Evolutionary conservation across 92 coral and sea anemone genomes (phyloP).

Genomic region (Parazoanthus atlanticus): DNA sequence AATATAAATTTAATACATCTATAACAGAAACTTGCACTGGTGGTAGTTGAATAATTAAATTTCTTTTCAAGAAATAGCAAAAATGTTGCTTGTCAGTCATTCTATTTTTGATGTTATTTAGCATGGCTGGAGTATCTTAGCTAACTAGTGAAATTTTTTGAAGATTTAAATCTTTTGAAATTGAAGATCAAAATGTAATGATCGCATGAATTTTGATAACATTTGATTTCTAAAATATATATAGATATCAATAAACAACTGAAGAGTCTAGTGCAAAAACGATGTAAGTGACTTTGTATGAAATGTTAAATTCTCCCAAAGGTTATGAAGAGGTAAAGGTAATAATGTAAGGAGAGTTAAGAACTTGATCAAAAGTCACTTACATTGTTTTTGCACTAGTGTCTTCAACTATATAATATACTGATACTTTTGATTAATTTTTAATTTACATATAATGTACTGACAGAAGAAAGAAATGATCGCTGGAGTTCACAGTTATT

Average conservation of each 20-base stretch:
- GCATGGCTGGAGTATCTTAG: too few relatives aligned
- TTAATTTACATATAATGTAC: not conserved
- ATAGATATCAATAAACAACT: not conserved
- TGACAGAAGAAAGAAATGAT: not conserved
- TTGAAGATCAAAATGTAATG: not conserved
- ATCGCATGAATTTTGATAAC: not conserved
- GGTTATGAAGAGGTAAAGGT: too few relatives aligned
- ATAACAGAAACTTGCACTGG: not conserved
- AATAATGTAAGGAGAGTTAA: too few relatives aligned
- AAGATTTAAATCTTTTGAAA: not conserved
- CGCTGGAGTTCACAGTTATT: slow-evolving; percentile 11
- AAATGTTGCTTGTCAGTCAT: not conserved
- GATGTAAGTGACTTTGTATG: too few relatives aligned
- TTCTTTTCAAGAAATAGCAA: not conserved
- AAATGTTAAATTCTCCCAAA: too few relatives aligned
- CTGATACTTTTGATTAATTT: not conserved
- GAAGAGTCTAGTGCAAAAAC: too few relatives aligned
- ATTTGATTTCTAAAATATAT: too few relatives aligned
- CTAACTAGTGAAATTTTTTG: not conserved
- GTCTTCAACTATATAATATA: not conserved
- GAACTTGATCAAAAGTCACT: too few relatives aligned
- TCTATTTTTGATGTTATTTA: too few relatives aligned
- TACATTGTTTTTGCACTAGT: too few relatives aligned
- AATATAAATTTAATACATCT: too few relatives aligned
- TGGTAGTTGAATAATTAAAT: not conserved